Evolutionary conservation across 2,888 invertebrate genomes (phyloP).

Genomic region (Tricholauxania praeusta): DNA sequence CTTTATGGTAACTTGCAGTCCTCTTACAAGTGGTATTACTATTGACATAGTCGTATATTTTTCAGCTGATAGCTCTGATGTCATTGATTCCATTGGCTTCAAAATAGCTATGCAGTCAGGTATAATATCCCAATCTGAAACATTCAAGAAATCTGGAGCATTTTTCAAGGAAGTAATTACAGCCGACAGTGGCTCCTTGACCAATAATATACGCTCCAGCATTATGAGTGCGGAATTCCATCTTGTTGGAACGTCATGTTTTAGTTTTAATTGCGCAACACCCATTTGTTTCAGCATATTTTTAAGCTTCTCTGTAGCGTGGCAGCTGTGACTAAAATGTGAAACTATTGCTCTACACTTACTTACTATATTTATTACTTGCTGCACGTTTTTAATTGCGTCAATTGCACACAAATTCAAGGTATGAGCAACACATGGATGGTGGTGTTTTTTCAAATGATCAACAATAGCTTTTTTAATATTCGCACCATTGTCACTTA

Average conservation of each 20-base stretch:
- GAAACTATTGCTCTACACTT: background rate
- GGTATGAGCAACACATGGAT: conserved; percentile 31
- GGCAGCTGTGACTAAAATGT: conserved; percentile 10
- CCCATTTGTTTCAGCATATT: conserved; percentile 19
- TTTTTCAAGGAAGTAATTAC: background rate
- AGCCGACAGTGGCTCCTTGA: conserved; percentile 10
- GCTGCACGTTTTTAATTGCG: conserved; percentile 3
- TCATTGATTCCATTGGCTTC: conserved; percentile 19
- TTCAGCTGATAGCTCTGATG: conserved; percentile 20
- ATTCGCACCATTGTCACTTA: conserved; percentile 30
- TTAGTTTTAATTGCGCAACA: conserved; percentile 1
- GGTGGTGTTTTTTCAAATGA: conserved; percentile 30
- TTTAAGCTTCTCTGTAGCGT: conserved; percentile 12
- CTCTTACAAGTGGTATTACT: conserved; percentile 9
- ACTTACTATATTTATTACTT: background rate
- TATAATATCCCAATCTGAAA: conserved; percentile 8
- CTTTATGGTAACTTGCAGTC: background rate
- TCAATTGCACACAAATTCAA: conserved; percentile 25
- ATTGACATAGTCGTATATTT: conserved; percentile 10
- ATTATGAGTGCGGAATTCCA: conserved; percentile 17
- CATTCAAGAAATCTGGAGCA: conserved; percentile 6
- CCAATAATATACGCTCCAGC: conserved; percentile 13
- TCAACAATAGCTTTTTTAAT: conserved; percentile 21
- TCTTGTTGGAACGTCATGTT: conserved; percentile 7
- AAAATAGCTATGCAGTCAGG: conserved; percentile 19